phyloP scores from a whole-genome alignment of 2,888 invertebrate genomes.

The Eupithecia vulgata region DNA sequence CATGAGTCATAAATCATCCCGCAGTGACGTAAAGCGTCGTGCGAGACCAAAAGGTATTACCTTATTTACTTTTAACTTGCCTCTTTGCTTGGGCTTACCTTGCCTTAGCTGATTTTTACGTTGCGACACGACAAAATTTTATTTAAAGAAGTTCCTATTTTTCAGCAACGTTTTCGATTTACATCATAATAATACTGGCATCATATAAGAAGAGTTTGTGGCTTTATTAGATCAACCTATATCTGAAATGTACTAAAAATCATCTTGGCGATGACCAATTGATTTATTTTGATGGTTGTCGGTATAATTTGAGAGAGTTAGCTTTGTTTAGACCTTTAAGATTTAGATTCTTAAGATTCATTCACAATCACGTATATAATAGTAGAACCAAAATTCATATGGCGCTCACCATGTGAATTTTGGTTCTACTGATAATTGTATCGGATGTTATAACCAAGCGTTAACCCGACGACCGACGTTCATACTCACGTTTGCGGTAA shows the following conservation, averaged over 20 bases:
- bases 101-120: background rate
- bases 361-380: no score
- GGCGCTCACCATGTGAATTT: background rate
- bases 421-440: background rate
- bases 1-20: constrained; percentile 33
- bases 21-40: constrained; percentile 18
- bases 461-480: constrained; percentile 2
- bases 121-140: background rate
- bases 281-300: background rate
- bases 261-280: background rate
- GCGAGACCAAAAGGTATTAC: constrained; percentile 34
- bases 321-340: background rate
- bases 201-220: no score
- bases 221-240: no score
- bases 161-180: no score
- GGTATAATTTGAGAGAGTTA: background rate
- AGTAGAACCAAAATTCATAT: no score
- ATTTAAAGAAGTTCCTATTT: background rate
- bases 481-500: constrained; percentile 1
- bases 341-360: background rate
- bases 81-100: constrained; percentile 21
- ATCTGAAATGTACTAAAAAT: background rate
- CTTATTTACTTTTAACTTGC: constrained; percentile 38
- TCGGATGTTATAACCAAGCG: background rate
- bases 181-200: no score